phyloP scores from a whole-genome alignment of 1,140 invertebrate species.

The Centruroides vittatus region DNA sequence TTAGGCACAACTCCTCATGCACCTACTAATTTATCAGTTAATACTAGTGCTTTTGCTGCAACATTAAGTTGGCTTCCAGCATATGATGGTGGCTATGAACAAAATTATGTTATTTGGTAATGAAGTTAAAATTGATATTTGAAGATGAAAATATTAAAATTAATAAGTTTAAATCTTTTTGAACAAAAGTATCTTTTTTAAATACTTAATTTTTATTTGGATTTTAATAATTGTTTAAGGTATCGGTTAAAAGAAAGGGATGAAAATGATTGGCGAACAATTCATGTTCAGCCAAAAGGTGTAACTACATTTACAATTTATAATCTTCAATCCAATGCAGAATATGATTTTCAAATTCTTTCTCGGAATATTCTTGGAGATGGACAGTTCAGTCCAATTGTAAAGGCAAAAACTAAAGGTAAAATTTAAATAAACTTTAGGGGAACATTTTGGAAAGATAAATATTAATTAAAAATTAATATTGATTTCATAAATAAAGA shows the following conservation, averaged over 20 bases:
- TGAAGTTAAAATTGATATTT: no score
- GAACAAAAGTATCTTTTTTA: neutral
- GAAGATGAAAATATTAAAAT: no score
- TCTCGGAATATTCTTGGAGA: slow-evolving; percentile 85
- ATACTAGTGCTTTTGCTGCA: slow-evolving; percentile 61
- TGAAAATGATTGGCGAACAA: slow-evolving; percentile 59
- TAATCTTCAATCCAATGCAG: slow-evolving; percentile 67
- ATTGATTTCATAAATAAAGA: no score
- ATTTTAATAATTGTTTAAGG: neutral
- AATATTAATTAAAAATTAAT: no score
- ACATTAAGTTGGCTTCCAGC: slow-evolving; percentile 66
- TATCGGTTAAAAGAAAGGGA: slow-evolving; percentile 14
- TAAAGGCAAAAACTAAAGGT: slow-evolving; percentile 80
- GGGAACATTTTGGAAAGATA: no score
- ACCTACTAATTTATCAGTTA: slow-evolving; percentile 76
- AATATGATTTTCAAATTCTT: slow-evolving; percentile 90
- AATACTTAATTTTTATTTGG: neutral
- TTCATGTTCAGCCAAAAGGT: slow-evolving; percentile 77
- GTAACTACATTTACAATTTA: slow-evolving; percentile 81
- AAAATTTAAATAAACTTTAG: slow-evolving; percentile 23
- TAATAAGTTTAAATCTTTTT: neutral
- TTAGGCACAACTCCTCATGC: slow-evolving; percentile 78
- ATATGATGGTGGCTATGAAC: slow-evolving; percentile 87
- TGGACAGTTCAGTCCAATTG: slow-evolving; percentile 83
- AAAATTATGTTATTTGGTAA: slow-evolving; percentile 85